Evolutionary conservation across 2,797 vertebrate genomes (phyloP), one percentile per base, ranked within the genome.

Genomic region (Coracias cyanogaster): DNA sequence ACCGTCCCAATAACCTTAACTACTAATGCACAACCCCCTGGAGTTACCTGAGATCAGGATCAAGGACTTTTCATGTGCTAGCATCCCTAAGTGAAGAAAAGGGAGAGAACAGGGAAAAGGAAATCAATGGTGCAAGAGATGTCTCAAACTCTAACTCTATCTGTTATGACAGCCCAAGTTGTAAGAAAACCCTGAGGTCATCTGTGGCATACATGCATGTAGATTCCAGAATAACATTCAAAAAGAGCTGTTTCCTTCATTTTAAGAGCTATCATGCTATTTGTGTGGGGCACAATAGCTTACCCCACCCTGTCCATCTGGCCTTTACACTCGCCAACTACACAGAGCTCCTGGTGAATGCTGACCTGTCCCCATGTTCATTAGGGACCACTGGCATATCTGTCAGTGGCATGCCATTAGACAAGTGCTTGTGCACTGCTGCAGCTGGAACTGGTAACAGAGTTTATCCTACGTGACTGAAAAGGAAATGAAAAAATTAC

Each of bases 331-430:
- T 26, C 52, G 26, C 2, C 41, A 33, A 18, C 18, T 7, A 17
- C 15, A 6, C 0, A 0, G 39, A 67, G 26, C 43, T 69, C 29
- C 49, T 26, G 8, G 7, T 39, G 48, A 90, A 78, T 51, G 28
- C 48, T 54, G 54, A 33, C 48, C 57, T 33, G 29, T 24, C 60
- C 39, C 12, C 2, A 0, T 26, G 58, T 29, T 67, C 54, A 35
- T 22, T 28, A 31, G 51, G 46, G 45, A 61, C 31, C 28, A 54
- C 1, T 8, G 9, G 1, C 2, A 0, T 0, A 4, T 39, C 37
- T 7, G 5, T 17, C 37, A 46, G 57, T 16, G 19, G 39, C 73
- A 78, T 6, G 1, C 3, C 0, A 11, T 22, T 7, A 76, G 60
- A 81, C 62, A 49, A 60, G 64, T 29, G 15, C 26, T 70, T 45